Conservation (phyloP, 2,888 invertebrate genomes). For the Tetragnatha montana region DNA sequence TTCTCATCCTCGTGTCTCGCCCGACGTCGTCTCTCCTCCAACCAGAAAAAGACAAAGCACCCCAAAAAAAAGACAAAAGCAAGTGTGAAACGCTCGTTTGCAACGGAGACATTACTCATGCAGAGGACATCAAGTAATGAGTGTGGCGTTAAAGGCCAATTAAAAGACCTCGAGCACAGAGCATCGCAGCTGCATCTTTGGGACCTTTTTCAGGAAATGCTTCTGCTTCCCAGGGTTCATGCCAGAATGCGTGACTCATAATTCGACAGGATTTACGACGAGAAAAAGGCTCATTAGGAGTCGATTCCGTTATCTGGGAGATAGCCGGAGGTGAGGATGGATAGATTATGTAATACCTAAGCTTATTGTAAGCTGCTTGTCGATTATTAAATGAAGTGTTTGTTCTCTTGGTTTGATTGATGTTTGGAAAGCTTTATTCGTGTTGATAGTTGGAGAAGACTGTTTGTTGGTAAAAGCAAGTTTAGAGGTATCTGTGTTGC, state of each 20-base stretch:
- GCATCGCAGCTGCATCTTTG: constrained; percentile 4
- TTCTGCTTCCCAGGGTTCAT: constrained; percentile 1
- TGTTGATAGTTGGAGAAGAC: no score
- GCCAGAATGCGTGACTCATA: constrained; percentile 38
- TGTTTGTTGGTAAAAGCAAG: no score
- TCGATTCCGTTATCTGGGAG: constrained; percentile 29
- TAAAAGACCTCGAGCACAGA: constrained; percentile 32
- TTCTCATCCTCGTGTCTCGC: not conserved
- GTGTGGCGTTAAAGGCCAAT: constrained; percentile 40
- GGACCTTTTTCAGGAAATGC: constrained; percentile 28
- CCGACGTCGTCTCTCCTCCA: not conserved
- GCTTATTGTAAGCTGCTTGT: no score
- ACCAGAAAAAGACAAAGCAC: not conserved
- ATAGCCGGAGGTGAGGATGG: not conserved
- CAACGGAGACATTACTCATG: constrained; percentile 38
- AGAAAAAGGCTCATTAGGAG: constrained; percentile 48
- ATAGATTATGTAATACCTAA: not conserved
- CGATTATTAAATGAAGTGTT: no score
- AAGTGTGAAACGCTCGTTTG: not conserved
- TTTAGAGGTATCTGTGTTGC: no score
- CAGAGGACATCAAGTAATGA: constrained; percentile 8
- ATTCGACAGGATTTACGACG: constrained; percentile 37
- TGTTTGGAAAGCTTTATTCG: no score
- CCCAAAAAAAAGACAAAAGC: not conserved
- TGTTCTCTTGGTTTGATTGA: no score